Evolutionary conservation across 30 jellyfish, hydroid and myxozoan species (phyloP).

Genomic region (Aurelia coerulea): DNA sequence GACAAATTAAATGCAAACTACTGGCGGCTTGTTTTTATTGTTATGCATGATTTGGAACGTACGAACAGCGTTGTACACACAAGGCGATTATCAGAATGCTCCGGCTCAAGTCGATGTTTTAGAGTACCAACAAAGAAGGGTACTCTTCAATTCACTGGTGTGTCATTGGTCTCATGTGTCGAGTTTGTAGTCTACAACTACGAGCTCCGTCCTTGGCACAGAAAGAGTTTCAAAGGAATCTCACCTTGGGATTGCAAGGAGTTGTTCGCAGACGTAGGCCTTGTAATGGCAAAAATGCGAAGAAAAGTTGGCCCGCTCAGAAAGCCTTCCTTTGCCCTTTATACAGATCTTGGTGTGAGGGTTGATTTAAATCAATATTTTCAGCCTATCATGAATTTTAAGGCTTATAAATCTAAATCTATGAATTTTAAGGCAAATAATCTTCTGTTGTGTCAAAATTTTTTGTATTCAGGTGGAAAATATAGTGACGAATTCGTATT

Average conservation of each 20-base stretch:
- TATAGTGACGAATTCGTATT: conserved; percentile 53
- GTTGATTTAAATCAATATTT: neutral
- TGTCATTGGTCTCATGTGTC: conserved; percentile 42
- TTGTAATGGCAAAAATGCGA: conserved; percentile 8
- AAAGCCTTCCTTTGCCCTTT: conserved; percentile 36
- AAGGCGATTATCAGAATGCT: conserved; percentile 54
- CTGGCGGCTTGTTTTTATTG: conserved; percentile 63
- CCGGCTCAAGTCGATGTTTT: conserved; percentile 7
- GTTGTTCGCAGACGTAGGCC: conserved; percentile 43
- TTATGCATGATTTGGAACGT: conserved; percentile 39
- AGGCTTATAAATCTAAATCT: conserved; percentile 4
- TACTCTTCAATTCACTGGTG: conserved; percentile 25
- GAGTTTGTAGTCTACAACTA: conserved; percentile 48
- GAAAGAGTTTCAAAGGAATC: conserved; percentile 20
- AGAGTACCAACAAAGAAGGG: conserved; percentile 43
- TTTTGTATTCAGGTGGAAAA: conserved; percentile 9
- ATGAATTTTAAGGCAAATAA: no score
- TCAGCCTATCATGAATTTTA: conserved; percentile 37
- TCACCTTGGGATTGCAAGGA: conserved; percentile 20
- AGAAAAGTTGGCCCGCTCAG: conserved; percentile 37
- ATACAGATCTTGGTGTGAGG: conserved; percentile 56
- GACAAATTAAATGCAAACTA: conserved; percentile 1
- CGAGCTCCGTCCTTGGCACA: conserved; percentile 48
- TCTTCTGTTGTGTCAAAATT: conserved; percentile 45
- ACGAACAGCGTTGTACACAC: conserved; percentile 61